A percentile compares a stretch with the other conserved stretches of the same genome.
Evolutionary conservation across 2,888 invertebrate species (phyloP).

Genomic region (Chloromyia formosa): DNA sequence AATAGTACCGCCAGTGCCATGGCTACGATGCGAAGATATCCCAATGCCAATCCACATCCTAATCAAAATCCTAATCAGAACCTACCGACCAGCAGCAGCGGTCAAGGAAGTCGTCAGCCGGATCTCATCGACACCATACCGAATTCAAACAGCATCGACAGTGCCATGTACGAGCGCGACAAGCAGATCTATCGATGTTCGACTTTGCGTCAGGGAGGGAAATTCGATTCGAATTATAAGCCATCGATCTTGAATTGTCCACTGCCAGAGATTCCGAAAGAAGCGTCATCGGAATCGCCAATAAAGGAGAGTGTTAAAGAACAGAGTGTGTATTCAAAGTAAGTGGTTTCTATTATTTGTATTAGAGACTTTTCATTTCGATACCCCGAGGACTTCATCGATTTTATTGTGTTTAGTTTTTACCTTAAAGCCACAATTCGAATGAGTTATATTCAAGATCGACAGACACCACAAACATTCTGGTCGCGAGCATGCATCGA

Average conservation of each 20-base stretch:
- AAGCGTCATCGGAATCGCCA: slow-evolving; percentile 58
- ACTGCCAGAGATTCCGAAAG: slow-evolving; percentile 64
- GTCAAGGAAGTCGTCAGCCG: slow-evolving; percentile 53
- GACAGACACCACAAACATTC: too few relatives aligned
- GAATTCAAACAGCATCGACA: slow-evolving; percentile 59
- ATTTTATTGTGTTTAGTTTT: too few relatives aligned
- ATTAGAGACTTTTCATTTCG: too few relatives aligned
- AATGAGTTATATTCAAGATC: too few relatives aligned
- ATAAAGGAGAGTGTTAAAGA: slow-evolving; percentile 57
- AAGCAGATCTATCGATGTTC: slow-evolving; percentile 65
- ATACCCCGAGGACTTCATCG: too few relatives aligned
- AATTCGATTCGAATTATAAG: slow-evolving; percentile 64
- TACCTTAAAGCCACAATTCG: too few relatives aligned
- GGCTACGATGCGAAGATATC: slow-evolving; percentile 62
- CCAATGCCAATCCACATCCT: slow-evolving; percentile 49
- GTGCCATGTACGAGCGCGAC: slow-evolving; percentile 63
- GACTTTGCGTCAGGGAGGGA: slow-evolving; percentile 63
- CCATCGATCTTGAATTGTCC: slow-evolving; percentile 64
- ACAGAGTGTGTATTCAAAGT: slow-evolving; percentile 61
- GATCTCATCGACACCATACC: slow-evolving; percentile 57
- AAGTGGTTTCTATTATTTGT: slow-evolving; percentile 51
- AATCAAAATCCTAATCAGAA: slow-evolving; percentile 21
- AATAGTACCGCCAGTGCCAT: slow-evolving; percentile 59
- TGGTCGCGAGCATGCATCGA: too few relatives aligned
- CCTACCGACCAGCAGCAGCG: not conserved